Conservation (phyloP, 2,888 invertebrate species). For the Periphyllus acericola region DNA sequence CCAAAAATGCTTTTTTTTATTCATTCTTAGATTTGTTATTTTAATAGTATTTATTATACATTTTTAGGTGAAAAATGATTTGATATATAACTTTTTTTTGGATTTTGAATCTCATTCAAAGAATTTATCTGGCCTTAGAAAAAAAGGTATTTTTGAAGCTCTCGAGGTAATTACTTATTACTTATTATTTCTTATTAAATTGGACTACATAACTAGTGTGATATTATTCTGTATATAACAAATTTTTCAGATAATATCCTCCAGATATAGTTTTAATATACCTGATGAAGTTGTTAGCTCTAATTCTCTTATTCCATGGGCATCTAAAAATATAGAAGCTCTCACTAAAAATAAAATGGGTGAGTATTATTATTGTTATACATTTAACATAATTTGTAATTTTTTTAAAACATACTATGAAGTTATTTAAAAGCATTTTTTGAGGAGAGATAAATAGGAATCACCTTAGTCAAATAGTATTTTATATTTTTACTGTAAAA, state of each 20-base stretch:
- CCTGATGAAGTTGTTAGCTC: neutral
- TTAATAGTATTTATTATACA: neutral
- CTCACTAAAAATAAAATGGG: neutral
- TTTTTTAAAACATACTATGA: neutral
- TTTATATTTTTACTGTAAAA: neutral
- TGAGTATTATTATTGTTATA: neutral
- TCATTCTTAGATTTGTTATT: neutral
- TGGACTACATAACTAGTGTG: neutral
- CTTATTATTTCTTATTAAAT: neutral
- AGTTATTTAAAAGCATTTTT: neutral
- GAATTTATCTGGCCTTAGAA: neutral
- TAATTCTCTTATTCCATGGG: neutral
- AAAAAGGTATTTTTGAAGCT: neutral
- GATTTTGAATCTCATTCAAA: neutral
- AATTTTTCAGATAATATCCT: neutral
- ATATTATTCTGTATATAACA: neutral
- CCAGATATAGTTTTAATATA: neutral
- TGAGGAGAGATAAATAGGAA: neutral
- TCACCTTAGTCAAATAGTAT: neutral
- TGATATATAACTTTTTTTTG: neutral
- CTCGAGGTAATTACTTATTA: neutral
- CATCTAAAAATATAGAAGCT: neutral
- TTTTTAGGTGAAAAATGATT: neutral
- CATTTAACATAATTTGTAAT: neutral
- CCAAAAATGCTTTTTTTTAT: neutral